Conservation (phyloP, 2,888 invertebrate species). For the Onthophagus sagittarius region DNA sequence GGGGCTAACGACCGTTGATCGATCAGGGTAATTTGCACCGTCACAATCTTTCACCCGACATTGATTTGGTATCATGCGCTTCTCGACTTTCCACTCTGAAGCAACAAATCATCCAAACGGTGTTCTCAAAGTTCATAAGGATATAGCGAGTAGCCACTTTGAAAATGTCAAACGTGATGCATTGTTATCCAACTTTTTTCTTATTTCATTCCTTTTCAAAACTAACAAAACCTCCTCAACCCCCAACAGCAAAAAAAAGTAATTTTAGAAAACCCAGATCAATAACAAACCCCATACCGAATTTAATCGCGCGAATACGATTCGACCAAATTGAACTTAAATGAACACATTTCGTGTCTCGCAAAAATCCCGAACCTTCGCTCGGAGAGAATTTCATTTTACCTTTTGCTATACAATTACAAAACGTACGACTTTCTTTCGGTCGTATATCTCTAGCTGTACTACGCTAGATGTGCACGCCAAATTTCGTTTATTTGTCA, state of each 20-base stretch:
- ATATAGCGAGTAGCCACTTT: not conserved
- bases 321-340: not conserved
- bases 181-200: not conserved
- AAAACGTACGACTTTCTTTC: not conserved
- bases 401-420: not conserved
- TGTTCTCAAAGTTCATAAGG: not conserved
- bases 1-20: not conserved
- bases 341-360: not conserved
- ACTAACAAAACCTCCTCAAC: not conserved
- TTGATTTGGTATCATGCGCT: not conserved
- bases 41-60: not conserved
- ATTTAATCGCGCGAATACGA: too few species aligned
- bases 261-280: not conserved
- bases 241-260: not conserved
- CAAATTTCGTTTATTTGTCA: not conserved
- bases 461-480: not conserved
- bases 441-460: not conserved
- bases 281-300: not conserved
- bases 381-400: not conserved
- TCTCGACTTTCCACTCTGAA: not conserved
- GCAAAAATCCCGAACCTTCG: not conserved
- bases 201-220: not conserved
- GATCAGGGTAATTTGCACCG: not conserved
- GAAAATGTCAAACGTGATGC: not conserved
- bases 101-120: not conserved